Percentiles rank a stretch among this genome's conserved stretches.
Conservation (phyloP, 2,113 vertebrate species). For the Sceloporus tristichus region DNA sequence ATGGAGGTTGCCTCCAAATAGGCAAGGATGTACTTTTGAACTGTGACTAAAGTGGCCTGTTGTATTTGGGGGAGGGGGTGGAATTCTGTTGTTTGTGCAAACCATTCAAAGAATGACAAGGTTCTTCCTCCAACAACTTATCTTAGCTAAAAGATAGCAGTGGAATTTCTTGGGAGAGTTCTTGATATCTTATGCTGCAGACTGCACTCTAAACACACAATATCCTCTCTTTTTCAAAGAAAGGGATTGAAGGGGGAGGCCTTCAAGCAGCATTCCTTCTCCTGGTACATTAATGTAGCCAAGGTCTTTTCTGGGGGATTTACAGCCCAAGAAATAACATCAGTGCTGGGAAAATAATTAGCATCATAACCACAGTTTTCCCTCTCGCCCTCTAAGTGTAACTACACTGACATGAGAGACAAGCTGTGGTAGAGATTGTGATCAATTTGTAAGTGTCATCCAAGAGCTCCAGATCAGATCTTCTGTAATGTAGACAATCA, state of each 20-base stretch:
- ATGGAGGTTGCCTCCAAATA: background rate
- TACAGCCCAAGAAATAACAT: background rate
- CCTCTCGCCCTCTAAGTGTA: too few species aligned
- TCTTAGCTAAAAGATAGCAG: background rate
- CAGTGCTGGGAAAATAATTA: background rate
- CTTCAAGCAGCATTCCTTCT: background rate
- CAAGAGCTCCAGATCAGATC: background rate
- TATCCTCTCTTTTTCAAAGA: background rate
- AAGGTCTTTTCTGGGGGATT: background rate
- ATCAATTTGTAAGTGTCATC: background rate
- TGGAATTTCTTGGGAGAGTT: background rate
- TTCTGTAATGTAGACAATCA: too few species aligned
- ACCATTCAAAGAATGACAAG: background rate
- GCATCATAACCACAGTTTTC: background rate
- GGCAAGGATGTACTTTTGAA: background rate
- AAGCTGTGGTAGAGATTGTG: background rate
- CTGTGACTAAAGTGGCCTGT: background rate
- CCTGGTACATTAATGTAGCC: background rate
- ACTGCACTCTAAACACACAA: background rate
- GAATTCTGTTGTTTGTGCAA: background rate
- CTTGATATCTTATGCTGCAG: background rate
- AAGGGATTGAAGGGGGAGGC: background rate
- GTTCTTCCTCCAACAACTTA: background rate
- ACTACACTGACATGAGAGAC: too few species aligned
- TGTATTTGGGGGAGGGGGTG: background rate